Base-by-base conservation (phyloP, 2,888 invertebrate genomes). In the Machimus atricapillus region DNA sequence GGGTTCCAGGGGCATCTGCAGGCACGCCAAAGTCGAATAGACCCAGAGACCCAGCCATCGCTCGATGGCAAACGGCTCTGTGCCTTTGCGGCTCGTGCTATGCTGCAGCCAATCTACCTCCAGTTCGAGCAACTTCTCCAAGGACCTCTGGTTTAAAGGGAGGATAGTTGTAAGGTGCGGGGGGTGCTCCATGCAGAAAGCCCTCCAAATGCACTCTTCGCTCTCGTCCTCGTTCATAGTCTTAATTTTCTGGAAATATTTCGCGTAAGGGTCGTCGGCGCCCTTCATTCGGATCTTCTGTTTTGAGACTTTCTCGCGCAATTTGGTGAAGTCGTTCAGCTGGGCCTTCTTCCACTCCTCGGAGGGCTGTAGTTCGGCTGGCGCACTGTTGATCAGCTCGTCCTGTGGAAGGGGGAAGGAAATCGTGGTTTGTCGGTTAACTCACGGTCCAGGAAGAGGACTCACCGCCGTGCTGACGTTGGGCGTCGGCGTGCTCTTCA, bases 1-100 rank as follows among this genome's bases (percentile, higher is more conserved):
- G 2, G 93, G 92, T 87, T 92, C 91, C 79, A 93, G 87, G 1
- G 93, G 93, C 82, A 92, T 87, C 74, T 91, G 91, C 2, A 93
- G 89, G 52, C 92, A 92, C 19, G 90, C 91, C 31, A 93, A 87
- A 1, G 90, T 90, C 3, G 91, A 90, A 89, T 93, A 93, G 1
- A 92, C 88, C 93, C 93, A 93, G 12, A 90, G 90, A 0, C 91
- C 91, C 1, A 92, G 85, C 93, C 93, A 93, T 6, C 89, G 87
- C 52, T 91, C 90, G 0, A 89, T 89, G n/a, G 86, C 87, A 2
- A 88, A 79, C 5, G 91, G 88, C 87, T 91, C 91, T n/a, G 66
- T 9, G 8, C 14, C 12, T 14, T 79, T 76, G 1, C 87, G 87
- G 3, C 88, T 86, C 8, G 74, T 82, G 6, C 87, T 87, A 3